Evolutionary conservation across 35 echinoderm and acorn worm species (phyloP).

Genomic region (Antedon bifida): DNA sequence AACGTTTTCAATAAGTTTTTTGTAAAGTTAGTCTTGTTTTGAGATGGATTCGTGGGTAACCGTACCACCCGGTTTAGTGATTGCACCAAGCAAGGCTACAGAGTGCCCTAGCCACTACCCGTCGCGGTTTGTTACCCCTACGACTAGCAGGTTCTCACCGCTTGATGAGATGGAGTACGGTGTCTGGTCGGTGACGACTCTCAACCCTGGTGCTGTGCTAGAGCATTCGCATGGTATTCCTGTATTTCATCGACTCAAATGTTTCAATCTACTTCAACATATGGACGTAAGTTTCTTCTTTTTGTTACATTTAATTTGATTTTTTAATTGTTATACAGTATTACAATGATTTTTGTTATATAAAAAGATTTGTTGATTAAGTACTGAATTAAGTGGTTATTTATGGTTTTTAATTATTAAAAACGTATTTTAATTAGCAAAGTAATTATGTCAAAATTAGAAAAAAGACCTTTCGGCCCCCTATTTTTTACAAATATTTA

Average conservation of each 20-base stretch:
- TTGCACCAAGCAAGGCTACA: background rate
- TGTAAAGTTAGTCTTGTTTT: too few species aligned
- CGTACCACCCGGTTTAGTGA: background rate
- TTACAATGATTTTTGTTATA: too few species aligned
- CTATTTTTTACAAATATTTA: too few species aligned
- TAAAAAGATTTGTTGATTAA: too few species aligned
- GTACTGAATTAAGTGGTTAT: too few species aligned
- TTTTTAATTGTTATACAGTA: too few species aligned
- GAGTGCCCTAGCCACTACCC: background rate
- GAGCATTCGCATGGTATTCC: background rate
- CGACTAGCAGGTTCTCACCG: background rate
- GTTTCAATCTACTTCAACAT: background rate
- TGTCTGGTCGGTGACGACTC: background rate
- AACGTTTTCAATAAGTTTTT: too few species aligned
- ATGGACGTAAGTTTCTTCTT: background rate
- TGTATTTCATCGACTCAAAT: background rate
- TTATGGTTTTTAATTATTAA: too few species aligned
- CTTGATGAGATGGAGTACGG: background rate
- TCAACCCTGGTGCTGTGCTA: background rate
- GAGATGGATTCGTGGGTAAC: background rate
- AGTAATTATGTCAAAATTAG: too few species aligned
- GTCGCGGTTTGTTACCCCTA: background rate
- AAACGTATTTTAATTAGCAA: too few species aligned
- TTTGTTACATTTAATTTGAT: too few species aligned
- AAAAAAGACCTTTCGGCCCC: too few species aligned